Conservation (phyloP, 2,888 invertebrate species). For the Erannis defoliaria region DNA sequence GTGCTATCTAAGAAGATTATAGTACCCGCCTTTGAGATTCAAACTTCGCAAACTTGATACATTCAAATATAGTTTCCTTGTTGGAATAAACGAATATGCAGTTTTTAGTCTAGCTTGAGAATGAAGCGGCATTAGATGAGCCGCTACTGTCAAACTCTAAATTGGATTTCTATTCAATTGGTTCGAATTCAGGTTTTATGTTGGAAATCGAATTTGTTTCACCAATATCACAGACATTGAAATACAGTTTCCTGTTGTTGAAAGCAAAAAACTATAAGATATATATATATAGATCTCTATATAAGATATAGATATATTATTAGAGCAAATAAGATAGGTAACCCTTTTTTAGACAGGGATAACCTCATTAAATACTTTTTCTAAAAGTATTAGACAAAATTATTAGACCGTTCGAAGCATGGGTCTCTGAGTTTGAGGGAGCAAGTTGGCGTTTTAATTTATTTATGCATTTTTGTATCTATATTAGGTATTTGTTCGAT, state of each 20-base stretch:
- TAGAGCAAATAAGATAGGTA: no score
- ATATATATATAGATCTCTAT: no score
- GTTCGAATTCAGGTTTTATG: conserved; percentile 51
- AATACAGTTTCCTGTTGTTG: conserved; percentile 14
- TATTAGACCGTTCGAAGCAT: no score
- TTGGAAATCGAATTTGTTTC: conserved; percentile 49
- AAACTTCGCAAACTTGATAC: not conserved
- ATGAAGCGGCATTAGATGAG: conserved; percentile 40
- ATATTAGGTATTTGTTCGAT: no score
- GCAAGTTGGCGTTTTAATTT: no score
- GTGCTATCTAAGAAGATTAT: conserved; percentile 16
- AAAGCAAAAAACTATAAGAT: not conserved
- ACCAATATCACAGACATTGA: conserved; percentile 40
- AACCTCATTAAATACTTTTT: no score
- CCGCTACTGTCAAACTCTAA: conserved; percentile 46
- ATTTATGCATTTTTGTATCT: no score
- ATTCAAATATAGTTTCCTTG: not conserved
- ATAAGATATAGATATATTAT: no score
- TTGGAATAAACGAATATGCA: conserved; percentile 19
- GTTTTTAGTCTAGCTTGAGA: conserved; percentile 11
- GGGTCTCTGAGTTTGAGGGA: no score
- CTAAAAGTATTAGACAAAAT: no score
- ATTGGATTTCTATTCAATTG: conserved; percentile 50
- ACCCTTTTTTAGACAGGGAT: no score
- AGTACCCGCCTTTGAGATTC: conserved; percentile 4